A percentile compares a stretch with the other conserved stretches of the same genome.
Conservation (phyloP, 2,888 invertebrate genomes). For the Tetramorium bicarinatum region DNA sequence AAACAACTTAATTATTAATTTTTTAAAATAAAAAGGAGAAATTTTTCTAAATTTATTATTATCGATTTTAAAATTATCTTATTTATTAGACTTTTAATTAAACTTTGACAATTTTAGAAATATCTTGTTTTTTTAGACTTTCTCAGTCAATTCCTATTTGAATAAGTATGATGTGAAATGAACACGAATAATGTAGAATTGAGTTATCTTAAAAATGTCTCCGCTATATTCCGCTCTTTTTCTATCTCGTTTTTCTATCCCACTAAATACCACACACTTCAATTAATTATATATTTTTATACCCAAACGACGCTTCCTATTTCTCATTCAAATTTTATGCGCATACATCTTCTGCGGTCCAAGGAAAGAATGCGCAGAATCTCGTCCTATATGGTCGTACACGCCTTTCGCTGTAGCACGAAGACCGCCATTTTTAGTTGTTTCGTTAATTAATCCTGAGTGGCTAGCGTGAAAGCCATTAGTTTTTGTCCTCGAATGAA, state of each 20-base stretch:
- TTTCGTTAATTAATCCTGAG: constrained; percentile 82
- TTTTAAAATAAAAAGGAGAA: too few species aligned
- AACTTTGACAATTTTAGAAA: too few species aligned
- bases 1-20: too few species aligned
- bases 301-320: constrained; percentile 2
- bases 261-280: background rate
- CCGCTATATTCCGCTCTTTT: background rate
- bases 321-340: constrained; percentile 52
- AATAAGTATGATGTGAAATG: too few species aligned
- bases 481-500: constrained; percentile 77
- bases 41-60: too few species aligned
- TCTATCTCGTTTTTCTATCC: background rate
- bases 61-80: too few species aligned
- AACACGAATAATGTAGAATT: background rate
- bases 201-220: constrained; percentile 6
- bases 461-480: constrained; percentile 82
- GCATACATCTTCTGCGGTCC: constrained; percentile 26
- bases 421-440: constrained; percentile 80
- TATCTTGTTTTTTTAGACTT: too few species aligned
- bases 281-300: constrained; percentile 40
- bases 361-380: constrained; percentile 54
- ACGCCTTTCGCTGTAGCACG: constrained; percentile 41
- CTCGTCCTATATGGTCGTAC: constrained; percentile 26
- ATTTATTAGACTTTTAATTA: too few species aligned
- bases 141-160: too few species aligned